Evolutionary conservation across 2,113 vertebrate species (phyloP), one percentile per base, ranked within the genome.

Genomic region (Passer montanus): DNA sequence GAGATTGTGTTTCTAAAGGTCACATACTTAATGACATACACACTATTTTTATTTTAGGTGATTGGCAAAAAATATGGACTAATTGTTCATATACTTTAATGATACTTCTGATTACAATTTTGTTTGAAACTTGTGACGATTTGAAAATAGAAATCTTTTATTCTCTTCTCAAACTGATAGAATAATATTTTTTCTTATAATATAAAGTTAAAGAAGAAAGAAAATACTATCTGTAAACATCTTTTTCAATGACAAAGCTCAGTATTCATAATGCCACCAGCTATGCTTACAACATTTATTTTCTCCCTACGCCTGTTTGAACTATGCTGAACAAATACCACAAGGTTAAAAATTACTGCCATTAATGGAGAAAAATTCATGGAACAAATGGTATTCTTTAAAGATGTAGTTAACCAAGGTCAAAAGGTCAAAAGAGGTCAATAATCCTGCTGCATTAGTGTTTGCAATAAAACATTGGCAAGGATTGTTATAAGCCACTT

Each of bases 381-480:
- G 39, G 24, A 90, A 24, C 41, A 94, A 96, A 90, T 33, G 46
- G 55, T 59, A 49, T 58, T 88, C 94, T 92, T 93, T 31, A 63
- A 92, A 86, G 63, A 70, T 67, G 59, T 68, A 86, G 79, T 94
- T 95, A 92, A 90, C 60, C 55, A 35, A 92, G 90, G 90, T 93
- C 76, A 89, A 55, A 93, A 93, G 83, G 88, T 84, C 46, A 86
- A 67, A 92, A 81, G 30, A 81, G 79, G 83, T 90, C 94, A 94
- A 67, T 94, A 88, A 93, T 92, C 68, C 55, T 52, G 6, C 47
- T 78, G 52, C 94, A 89, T 90, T 93, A 75, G 56, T 74, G 47
- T 81, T 93, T 89, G 47, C 60, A 90, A 92, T 95, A 94, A 97
- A 93, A 80, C 86, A 63, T 62, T 80, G 78, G 67, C 70, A 80